phyloP scores from a whole-genome alignment of 1,140 invertebrate genomes.

The Saxidomus purpurata region DNA sequence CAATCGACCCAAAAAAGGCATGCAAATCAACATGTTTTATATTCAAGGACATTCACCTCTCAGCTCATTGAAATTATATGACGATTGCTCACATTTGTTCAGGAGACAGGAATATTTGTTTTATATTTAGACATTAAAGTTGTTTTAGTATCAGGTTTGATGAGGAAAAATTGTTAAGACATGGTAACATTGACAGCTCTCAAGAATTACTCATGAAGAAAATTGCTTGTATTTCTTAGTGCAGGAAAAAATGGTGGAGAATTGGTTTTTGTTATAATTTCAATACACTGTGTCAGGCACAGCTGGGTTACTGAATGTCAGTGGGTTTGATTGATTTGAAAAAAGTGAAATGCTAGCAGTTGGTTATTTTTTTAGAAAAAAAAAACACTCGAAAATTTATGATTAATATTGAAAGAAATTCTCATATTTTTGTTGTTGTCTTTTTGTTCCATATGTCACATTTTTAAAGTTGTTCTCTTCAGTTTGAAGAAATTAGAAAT shows the following conservation, averaged over 20 bases:
- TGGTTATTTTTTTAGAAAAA: not conserved
- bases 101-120: no score
- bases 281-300: not conserved
- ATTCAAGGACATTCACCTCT: no score
- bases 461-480: no score
- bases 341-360: not conserved
- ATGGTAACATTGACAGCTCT: not conserved
- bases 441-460: not conserved
- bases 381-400: not conserved
- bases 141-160: no score
- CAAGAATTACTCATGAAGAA: not conserved
- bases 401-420: no score
- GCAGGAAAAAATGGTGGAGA: not conserved
- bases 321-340: not conserved
- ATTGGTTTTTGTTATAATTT: not conserved
- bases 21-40: no score
- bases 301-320: not conserved
- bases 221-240: not conserved
- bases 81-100: no score
- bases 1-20: no score
- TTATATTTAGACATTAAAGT: no score
- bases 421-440: not conserved
- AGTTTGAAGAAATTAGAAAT: no score
- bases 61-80: no score
- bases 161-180: no score